Conservation (phyloP, 2,888 invertebrate genomes). For the Augochlorella aurata region DNA sequence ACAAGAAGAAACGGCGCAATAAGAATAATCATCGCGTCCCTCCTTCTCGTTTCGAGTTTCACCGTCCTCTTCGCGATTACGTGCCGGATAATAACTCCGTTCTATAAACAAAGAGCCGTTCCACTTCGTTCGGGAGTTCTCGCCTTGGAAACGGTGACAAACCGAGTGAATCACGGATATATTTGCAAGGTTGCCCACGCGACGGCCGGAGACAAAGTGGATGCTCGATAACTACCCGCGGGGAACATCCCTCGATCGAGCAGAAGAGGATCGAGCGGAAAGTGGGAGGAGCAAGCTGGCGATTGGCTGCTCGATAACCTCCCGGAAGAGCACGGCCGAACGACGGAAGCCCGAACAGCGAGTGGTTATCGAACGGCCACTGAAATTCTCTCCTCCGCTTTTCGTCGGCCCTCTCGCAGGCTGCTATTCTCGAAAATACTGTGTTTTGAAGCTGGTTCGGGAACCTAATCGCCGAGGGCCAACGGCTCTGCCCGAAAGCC, state of each 20-base stretch:
- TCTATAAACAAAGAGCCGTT: not conserved
- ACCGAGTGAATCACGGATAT: not conserved
- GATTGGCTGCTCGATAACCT: not conserved
- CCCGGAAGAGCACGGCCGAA: not conserved
- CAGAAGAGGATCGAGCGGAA: not conserved
- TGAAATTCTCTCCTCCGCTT: not conserved
- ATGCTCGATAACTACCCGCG: not conserved
- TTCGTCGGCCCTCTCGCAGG: not conserved
- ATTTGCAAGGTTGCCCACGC: too few relatives aligned
- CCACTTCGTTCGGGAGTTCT: not conserved
- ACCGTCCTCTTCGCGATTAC: too few relatives aligned
- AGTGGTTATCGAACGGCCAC: not conserved
- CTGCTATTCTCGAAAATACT: too few relatives aligned
- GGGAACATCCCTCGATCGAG: not conserved
- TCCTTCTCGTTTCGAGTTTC: not conserved
- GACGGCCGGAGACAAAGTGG: not conserved
- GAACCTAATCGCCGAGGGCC: too few relatives aligned
- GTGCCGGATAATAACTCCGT: slow-evolving; percentile 2
- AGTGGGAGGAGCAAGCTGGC: not conserved
- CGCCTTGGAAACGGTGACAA: not conserved
- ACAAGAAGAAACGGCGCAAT: not conserved
- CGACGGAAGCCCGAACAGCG: not conserved
- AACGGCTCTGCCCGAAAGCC: too few relatives aligned
- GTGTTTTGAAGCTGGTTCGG: too few relatives aligned
- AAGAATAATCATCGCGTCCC: not conserved